Conservation (phyloP, 2,888 invertebrate species). For the Myopa testacea region DNA sequence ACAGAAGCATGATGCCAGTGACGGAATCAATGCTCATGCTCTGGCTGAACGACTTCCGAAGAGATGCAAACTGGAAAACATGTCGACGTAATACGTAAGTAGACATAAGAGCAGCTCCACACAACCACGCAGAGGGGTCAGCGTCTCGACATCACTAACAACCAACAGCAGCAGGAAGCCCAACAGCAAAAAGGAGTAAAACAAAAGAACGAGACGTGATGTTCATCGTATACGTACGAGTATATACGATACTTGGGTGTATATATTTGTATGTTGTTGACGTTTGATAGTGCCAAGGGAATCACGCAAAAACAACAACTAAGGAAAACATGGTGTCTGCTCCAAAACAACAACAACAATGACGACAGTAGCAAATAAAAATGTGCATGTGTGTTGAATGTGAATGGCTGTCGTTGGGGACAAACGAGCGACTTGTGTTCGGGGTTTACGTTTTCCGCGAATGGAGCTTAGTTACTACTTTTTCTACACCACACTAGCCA, state of each 20-base stretch:
- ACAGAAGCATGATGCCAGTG: background rate
- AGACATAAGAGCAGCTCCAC: too few species aligned
- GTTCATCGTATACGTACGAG: background rate
- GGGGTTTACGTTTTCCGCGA: background rate
- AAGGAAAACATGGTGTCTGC: constrained; percentile 18
- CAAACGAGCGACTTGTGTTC: background rate
- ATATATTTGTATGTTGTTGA: constrained; percentile 8
- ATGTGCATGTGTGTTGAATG: constrained; percentile 24
- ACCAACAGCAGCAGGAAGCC: constrained; percentile 28
- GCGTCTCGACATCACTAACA: background rate
- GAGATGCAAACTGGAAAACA: too few species aligned
- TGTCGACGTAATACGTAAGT: too few species aligned
- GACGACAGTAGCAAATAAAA: constrained; percentile 40
- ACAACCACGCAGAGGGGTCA: background rate
- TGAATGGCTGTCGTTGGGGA: constrained; percentile 40
- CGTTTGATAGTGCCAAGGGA: constrained; percentile 44
- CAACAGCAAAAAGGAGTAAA: background rate
- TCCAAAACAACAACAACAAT: constrained; percentile 1
- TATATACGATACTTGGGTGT: background rate
- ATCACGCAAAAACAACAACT: constrained; percentile 37
- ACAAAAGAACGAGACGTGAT: background rate
- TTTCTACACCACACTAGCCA: too few species aligned
- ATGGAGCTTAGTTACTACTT: background rate
- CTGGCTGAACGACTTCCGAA: too few species aligned
- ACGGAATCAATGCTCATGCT: background rate